Percentiles rank a stretch among this genome's conserved stretches.
Evolutionary conservation across 2,113 vertebrate species (phyloP).

Genomic region (Suncus etruscus): DNA sequence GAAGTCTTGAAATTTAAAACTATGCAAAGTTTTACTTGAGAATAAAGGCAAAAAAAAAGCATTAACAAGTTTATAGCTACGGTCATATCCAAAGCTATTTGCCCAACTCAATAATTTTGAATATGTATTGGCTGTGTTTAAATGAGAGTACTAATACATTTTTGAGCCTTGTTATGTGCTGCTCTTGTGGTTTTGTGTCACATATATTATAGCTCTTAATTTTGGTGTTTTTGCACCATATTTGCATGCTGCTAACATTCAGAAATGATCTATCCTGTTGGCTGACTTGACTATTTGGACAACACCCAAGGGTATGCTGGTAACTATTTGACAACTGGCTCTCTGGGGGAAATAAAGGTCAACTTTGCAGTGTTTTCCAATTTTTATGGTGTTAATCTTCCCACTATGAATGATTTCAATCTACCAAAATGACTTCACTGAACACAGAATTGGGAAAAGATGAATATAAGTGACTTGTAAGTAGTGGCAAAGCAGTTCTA

Average conservation of each 20-base stretch:
- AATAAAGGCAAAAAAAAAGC: neutral
- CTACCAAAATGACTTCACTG: conserved; percentile 63
- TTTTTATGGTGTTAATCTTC: conserved; percentile 61
- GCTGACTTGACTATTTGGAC: neutral
- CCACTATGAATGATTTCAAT: conserved; percentile 41
- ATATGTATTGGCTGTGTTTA: neutral
- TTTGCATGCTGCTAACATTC: conserved; percentile 14
- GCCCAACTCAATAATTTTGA: neutral
- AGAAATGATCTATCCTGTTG: neutral
- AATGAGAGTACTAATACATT: neutral
- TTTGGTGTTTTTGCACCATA: neutral
- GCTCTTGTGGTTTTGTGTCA: neutral
- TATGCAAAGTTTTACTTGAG: neutral
- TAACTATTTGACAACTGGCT: conserved; percentile 29
- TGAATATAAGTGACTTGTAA: neutral
- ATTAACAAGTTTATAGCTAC: neutral
- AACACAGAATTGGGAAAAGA: conserved; percentile 12
- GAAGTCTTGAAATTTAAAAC: conserved; percentile 14
- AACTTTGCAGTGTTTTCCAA: conserved; percentile 24
- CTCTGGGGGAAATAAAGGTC: conserved; percentile 55
- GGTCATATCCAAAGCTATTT: neutral
- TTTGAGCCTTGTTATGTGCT: conserved; percentile 1
- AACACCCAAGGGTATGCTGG: neutral
- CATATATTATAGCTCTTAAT: neutral
- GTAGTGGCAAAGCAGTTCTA: neutral